Percentiles rank a stretch among this genome's conserved stretches.
Conservation (phyloP, 2,888 invertebrate species). For the Sepioteuthis lessoniana region DNA sequence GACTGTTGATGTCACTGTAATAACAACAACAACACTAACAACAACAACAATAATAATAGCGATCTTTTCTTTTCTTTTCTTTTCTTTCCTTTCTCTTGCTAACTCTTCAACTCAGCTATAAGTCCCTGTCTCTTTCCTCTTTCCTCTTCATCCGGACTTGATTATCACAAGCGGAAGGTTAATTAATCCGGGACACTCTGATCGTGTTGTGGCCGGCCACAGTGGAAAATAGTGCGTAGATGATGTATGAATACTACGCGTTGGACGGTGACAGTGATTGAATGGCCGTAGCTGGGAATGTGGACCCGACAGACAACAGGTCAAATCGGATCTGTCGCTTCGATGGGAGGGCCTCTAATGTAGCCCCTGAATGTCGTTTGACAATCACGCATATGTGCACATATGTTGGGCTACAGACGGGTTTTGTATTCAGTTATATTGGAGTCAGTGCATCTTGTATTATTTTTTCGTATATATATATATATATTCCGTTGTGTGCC, state of each 20-base stretch:
- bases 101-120: neutral
- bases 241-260: slow-evolving; percentile 33
- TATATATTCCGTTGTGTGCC: too few relatives aligned
- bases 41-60: neutral
- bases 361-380: neutral
- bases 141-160: neutral
- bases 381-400: slow-evolving; percentile 33
- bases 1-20: neutral
- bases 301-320: slow-evolving; percentile 1
- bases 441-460: too few relatives aligned
- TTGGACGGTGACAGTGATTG: slow-evolving; percentile 33
- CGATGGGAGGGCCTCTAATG: neutral
- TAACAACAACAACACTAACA: neutral
- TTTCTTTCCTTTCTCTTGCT: neutral
- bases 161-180: slow-evolving; percentile 33
- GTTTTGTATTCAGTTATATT: too few relatives aligned
- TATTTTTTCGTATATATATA: too few relatives aligned
- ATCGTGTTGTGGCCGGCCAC: slow-evolving; percentile 33
- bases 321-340: neutral
- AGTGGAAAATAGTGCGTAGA: slow-evolving; percentile 33
- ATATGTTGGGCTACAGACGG: neutral
- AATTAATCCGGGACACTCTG: slow-evolving; percentile 21
- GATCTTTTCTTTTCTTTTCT: neutral
- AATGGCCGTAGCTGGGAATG: slow-evolving; percentile 13
- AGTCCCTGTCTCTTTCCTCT: neutral